Evolutionary conservation across 2,113 vertebrate genomes (phyloP), one percentile per base, ranked within the genome.

Genomic region (Recurvirostra avosetta): DNA sequence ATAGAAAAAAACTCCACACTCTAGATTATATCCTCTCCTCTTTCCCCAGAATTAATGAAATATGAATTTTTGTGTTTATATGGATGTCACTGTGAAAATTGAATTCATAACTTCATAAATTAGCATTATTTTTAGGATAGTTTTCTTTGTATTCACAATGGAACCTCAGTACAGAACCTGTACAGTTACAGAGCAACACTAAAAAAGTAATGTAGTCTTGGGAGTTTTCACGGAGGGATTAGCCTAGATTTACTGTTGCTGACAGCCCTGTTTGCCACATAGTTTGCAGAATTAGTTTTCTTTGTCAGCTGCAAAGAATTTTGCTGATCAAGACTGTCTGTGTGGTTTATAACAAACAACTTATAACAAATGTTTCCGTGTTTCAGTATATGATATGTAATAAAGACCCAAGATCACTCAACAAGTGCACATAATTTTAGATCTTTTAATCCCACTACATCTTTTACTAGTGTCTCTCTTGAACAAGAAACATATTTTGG

Each of bases 231-330:
- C 3, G 2, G 11, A 83, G 21, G 52, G 13, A 49, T 86, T 92
- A 86, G 10, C 17, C 32, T 71, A 41, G 65, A 84, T 94, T 94
- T 92, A 89, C 45, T 77, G 25, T 70, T 86, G 25, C 45, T 62
- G 55, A 71, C n/a, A 94, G 56, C 27, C 8, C 20, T 50, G 29
- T 83, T 90, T 94, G 45, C 9, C 30, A 70, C 8, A 45, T 21
- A 80, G 72, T 55, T 74, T 91, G 32, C 73, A 91, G 47, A 95
- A 96, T 92, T 92, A 82, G 75, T 93, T 77, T 93, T 83, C 71
- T 74, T 86, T 80, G 47, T 55, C 49, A 82, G 19, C 45, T 86
- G 27, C 86, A 86, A 90, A 86, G 32, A 91, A 63, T 81, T 89
- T 66, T 95, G 38, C 65, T 87, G 65, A 80, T 74, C 55, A 63